phyloP scores from a whole-genome alignment of 2,888 invertebrate genomes.

The Diaprepes abbreviatus region DNA sequence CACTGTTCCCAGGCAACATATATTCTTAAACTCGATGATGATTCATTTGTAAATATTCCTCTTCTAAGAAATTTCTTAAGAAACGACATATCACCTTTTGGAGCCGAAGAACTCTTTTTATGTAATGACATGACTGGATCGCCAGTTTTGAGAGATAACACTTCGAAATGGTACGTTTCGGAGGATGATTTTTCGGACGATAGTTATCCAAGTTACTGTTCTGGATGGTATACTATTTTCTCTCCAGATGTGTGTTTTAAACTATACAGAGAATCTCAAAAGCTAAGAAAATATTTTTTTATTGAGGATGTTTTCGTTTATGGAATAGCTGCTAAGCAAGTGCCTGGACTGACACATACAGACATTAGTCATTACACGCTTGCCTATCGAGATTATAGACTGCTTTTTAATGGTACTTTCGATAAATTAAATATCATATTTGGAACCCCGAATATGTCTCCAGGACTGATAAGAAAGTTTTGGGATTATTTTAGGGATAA shows the following conservation, averaged over 20 bases:
- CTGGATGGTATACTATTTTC: constrained; percentile 77
- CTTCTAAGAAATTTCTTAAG: constrained; percentile 73
- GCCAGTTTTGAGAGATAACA: constrained; percentile 68
- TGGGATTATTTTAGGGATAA: constrained; percentile 31
- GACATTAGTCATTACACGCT: constrained; percentile 30
- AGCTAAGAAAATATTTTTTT: constrained; percentile 75
- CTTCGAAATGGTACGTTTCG: constrained; percentile 84
- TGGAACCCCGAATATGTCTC: constrained; percentile 32
- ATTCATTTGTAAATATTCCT: constrained; percentile 81
- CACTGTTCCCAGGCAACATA: constrained; percentile 77
- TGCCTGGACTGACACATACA: constrained; percentile 14
- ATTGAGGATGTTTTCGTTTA: constrained; percentile 72
- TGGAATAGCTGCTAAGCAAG: constrained; percentile 18
- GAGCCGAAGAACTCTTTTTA: constrained; percentile 74
- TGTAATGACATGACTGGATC: constrained; percentile 70
- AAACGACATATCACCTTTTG: constrained; percentile 73
- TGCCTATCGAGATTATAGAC: not conserved
- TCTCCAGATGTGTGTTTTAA: constrained; percentile 71
- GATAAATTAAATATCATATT: constrained; percentile 23
- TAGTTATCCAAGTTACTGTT: constrained; percentile 82
- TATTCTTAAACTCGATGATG: constrained; percentile 83
- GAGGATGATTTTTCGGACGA: constrained; percentile 74
- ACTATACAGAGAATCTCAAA: constrained; percentile 69
- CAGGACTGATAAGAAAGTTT: constrained; percentile 15
- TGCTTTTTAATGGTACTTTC: constrained; percentile 32